A percentile compares a stretch with the other conserved stretches of the same genome.
Evolutionary conservation across 1,140 invertebrate genomes (phyloP).

Genomic region (Drosophila subobscura): DNA sequence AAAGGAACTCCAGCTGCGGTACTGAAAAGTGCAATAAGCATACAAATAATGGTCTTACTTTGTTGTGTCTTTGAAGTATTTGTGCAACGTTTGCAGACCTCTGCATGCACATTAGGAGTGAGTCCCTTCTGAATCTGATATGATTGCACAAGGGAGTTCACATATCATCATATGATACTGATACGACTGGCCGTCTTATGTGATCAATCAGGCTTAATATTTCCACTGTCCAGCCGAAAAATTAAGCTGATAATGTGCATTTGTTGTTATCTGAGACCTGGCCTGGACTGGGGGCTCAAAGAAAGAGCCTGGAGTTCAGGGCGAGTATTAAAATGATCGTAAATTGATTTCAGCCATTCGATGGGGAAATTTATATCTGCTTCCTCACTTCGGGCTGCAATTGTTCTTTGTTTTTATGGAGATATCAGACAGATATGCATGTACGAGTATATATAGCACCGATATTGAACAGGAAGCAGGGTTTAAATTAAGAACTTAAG

Average conservation of each 20-base stretch:
- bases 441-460: constrained; percentile 42
- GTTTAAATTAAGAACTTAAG: constrained; percentile 62
- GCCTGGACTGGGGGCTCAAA: neutral
- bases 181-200: too few species aligned
- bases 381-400: constrained; percentile 35
- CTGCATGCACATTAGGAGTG: too few species aligned
- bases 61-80: too few species aligned
- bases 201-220: constrained; percentile 63
- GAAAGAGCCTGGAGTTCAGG: constrained; percentile 13
- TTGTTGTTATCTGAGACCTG: constrained; percentile 19
- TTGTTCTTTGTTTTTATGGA: constrained; percentile 51
- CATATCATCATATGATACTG: too few species aligned
- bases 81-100: too few species aligned
- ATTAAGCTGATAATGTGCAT: constrained; percentile 50
- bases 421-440: constrained; percentile 26
- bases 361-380: constrained; percentile 33
- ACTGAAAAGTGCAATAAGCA: too few species aligned
- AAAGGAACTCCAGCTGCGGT: too few species aligned
- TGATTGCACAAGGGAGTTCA: too few species aligned
- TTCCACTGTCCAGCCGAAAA: constrained; percentile 30
- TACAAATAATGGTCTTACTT: too few species aligned
- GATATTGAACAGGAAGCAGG: constrained; percentile 56
- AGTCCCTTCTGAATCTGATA: too few species aligned
- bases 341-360: constrained; percentile 52
- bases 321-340: constrained; percentile 33